phyloP scores from a whole-genome alignment of 2,113 vertebrate genomes.

The Rhabdornis inornatus region DNA sequence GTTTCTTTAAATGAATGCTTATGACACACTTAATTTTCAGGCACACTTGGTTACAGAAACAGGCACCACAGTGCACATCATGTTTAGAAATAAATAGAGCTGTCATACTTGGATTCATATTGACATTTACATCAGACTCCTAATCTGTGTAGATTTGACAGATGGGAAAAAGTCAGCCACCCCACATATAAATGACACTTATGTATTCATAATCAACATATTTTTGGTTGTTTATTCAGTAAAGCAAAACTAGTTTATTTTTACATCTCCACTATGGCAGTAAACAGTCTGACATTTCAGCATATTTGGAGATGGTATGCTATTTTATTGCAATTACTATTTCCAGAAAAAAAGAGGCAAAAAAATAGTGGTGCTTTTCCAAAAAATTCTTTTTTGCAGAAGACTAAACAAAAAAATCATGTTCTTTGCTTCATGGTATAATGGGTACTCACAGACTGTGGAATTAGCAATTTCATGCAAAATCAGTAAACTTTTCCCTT shows the following conservation, averaged over 20 bases:
- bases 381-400: not conserved
- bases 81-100: slow-evolving; percentile 54
- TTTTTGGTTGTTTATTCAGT: slow-evolving; percentile 22
- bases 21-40: slow-evolving; percentile 37
- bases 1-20: slow-evolving; percentile 51
- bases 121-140: slow-evolving; percentile 50
- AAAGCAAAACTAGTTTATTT: slow-evolving; percentile 33
- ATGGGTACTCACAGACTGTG: slow-evolving; percentile 14
- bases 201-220: slow-evolving; percentile 56
- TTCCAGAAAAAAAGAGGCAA: not conserved
- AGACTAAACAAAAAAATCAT: not conserved
- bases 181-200: slow-evolving; percentile 32
- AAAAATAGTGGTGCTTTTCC: not conserved
- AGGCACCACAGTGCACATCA: not conserved
- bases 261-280: not conserved
- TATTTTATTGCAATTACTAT: slow-evolving; percentile 1
- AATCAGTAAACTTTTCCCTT: slow-evolving; percentile 14
- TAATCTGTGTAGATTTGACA: slow-evolving; percentile 50
- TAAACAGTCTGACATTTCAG: slow-evolving; percentile 36
- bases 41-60: not conserved
- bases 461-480: slow-evolving; percentile 49
- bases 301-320: not conserved
- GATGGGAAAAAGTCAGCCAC: slow-evolving; percentile 14
- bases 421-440: slow-evolving; percentile 12
- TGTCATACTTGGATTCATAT: slow-evolving; percentile 53